A percentile compares a stretch with the other conserved stretches of the same genome.
Evolutionary conservation across 2,113 vertebrate genomes (phyloP).

Genomic region (Balaeniceps rex): DNA sequence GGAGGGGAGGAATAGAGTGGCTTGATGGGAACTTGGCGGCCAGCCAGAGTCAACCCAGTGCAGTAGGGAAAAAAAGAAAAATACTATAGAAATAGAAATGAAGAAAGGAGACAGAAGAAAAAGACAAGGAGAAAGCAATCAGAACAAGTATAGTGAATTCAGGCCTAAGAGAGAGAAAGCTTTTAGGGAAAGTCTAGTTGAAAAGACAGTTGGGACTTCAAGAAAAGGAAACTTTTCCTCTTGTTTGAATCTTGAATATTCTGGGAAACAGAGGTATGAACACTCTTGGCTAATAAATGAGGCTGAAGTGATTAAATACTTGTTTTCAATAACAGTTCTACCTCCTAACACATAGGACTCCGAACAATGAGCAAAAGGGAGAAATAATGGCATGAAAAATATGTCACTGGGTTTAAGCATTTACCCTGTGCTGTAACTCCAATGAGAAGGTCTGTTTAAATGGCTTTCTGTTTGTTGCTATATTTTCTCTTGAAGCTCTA

Average conservation of each 20-base stretch:
- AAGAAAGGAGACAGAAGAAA: neutral
- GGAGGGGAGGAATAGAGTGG: neutral
- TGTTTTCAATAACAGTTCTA: neutral
- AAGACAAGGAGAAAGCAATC: neutral
- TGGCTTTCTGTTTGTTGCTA: neutral
- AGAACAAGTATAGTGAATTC: neutral
- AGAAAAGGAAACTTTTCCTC: neutral
- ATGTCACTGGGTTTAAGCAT: neutral
- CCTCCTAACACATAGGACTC: neutral
- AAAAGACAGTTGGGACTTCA: neutral
- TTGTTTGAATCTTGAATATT: neutral
- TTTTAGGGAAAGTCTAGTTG: neutral
- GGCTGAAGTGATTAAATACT: neutral
- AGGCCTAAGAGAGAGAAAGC: neutral
- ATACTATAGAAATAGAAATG: neutral
- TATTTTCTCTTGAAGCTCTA: neutral
- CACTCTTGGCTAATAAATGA: neutral
- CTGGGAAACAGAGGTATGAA: neutral
- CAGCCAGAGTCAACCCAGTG: neutral
- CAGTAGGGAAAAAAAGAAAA: neutral
- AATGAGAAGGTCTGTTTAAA: neutral
- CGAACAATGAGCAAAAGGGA: neutral
- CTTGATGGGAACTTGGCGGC: neutral
- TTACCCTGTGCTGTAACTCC: neutral
- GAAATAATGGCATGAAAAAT: neutral